Evolutionary conservation across 1,140 invertebrate species (phyloP), one percentile per base, ranked within the genome.

Genomic region (Polypedilum pembai): DNA sequence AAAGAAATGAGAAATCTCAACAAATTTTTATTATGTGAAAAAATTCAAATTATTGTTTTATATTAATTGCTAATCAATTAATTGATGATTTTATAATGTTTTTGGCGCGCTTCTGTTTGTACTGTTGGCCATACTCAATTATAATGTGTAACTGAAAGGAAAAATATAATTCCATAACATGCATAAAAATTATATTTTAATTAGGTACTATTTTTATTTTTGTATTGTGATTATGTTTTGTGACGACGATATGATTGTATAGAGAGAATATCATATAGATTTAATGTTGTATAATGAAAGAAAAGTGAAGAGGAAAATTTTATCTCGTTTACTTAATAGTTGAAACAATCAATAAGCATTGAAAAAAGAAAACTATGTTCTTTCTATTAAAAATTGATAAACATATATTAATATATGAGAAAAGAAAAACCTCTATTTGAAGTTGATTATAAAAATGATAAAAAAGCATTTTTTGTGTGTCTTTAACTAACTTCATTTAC

Each of bases 61-160:
- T 12, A n/a, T 12, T 56, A 56, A 56, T 56, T 56, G n/a, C 45
- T n/a, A n/a, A n/a, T 56, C 15, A 4, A 56, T 56, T n/a, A n/a
- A n/a, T 56, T 56, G 4, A 56, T 56, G 15, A 56, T 56, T 56
- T 56, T 56, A 56, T n/a, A 69, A 18, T n/a, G 15, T 69, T 69
- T 69, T 69, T 69, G 65, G 65, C 65, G 65, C 65, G 65, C 20
- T 69, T 69, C 65, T 21, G 7, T 18, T 15, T 56, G 10, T 18
- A 69, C 18, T 69, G 65, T 69, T 69, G 65, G 65, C 65, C 65
- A 69, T 69, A 69, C 20, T 69, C 20, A 69, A 18, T 56, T 56
- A n/a, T 56, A 15, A 56, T 56, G 45, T n/a, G 15, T n/a, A 56
- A 56, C 45, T n/a, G n/a, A 56, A 56, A 56, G n/a, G n/a, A 56